Evolutionary conservation across 2,797 vertebrate genomes (phyloP), one percentile per base, ranked within the genome.

Genomic region (Paedocypris micromegethes): DNA sequence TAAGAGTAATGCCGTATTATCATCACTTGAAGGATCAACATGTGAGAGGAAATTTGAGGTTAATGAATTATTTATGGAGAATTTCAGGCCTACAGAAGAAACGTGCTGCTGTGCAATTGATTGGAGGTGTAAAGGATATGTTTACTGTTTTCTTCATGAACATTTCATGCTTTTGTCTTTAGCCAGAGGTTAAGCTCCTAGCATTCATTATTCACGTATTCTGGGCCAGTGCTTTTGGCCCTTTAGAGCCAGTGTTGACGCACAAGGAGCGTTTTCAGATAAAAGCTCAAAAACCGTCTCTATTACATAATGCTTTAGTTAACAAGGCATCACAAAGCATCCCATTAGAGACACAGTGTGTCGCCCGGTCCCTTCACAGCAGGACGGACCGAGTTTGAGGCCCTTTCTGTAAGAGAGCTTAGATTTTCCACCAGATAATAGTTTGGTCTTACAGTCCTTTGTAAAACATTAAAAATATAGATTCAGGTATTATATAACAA

Each of bases 101-200:
- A 58, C 47, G 46, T 57, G 62, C 41, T 41, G 41, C 37, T 58
- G 9, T 56, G 42, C 23, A 49, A 52, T 40, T 55, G 1, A 40
- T 66, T 52, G 8, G 4, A 62, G 57, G 57, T 57, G 67, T 58
- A 66, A 70, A 70, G 37, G 51, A 70, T 60, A 63, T 66, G 42
- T 49, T 59, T 49, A 68, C 50, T 58, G 61, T 47, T 59, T 45
- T 68, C 49, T 54, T 69, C 72, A 57, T 59, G 40, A 69, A 64
- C 40, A 23, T 64, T 55, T 69, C 2, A 73, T 58, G 54, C 50
- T 53, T 49, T 44, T 43, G 49, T 62, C 39, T 46, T 9, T 39
- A 4, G 7, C 46, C 44, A 59, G 44, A 7, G 43, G 47, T 68
- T 67, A 58, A 58, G 65, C 46, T 42, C 41, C 1, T 2, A 5